Evolutionary conservation across 2,113 vertebrate species (phyloP).

Genomic region (Polypterus senegalus): DNA sequence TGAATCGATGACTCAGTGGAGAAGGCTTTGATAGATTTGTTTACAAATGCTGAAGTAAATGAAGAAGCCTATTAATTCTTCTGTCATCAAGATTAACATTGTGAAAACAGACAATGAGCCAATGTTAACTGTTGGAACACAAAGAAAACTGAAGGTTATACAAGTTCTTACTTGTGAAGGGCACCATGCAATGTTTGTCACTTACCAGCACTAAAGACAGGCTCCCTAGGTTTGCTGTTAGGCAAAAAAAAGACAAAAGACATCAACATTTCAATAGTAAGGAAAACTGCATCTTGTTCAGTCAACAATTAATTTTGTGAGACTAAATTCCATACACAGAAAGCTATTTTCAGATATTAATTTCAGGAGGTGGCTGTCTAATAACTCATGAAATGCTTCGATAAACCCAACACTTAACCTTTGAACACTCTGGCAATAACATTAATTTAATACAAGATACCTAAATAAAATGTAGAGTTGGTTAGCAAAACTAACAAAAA

Average conservation of each 20-base stretch:
- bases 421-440: too few species aligned
- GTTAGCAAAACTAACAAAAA: too few species aligned
- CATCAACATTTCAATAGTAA: background rate
- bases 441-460: too few species aligned
- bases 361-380: too few species aligned
- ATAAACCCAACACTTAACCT: too few species aligned
- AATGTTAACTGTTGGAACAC: background rate
- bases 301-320: too few species aligned
- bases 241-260: conserved; percentile 18
- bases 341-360: too few species aligned
- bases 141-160: conserved; percentile 10
- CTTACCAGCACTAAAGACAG: conserved; percentile 93
- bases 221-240: conserved; percentile 90
- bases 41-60: background rate
- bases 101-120: conserved; percentile 5
- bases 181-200: conserved; percentile 14
- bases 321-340: too few species aligned
- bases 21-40: background rate
- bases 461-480: too few species aligned
- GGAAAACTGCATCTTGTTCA: too few species aligned
- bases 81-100: conserved; percentile 5
- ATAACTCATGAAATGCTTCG: too few species aligned
- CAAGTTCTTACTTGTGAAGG: conserved; percentile 2
- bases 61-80: background rate
- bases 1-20: too few species aligned